Conservation (phyloP, 2,113 vertebrate species). For the Crotalus tigris region DNA sequence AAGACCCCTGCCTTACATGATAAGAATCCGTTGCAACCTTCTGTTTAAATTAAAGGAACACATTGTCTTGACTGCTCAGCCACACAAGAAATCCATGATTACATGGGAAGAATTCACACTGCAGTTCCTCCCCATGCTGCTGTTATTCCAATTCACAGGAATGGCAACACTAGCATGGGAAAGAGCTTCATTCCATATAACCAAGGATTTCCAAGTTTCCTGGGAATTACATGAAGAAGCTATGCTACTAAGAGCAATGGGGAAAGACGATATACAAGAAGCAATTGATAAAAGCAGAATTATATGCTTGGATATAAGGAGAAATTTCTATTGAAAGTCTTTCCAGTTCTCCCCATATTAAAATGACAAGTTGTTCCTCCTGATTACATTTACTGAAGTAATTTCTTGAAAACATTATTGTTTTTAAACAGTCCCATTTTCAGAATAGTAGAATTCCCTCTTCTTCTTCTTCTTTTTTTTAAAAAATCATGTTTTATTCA, state of each 20-base stretch:
- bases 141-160: neutral
- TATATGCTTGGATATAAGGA: neutral
- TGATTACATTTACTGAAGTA: slow-evolving; percentile 1
- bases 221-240: neutral
- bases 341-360: neutral
- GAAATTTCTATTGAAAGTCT: neutral
- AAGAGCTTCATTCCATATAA: neutral
- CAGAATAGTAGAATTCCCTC: slow-evolving; percentile 1
- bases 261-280: neutral
- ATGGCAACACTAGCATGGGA: neutral
- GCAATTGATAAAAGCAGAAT: neutral
- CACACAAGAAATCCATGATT: neutral
- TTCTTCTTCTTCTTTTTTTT: slow-evolving; percentile 3
- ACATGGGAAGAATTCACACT: neutral
- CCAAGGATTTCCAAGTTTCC: neutral
- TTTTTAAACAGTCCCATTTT: slow-evolving; percentile 31
- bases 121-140: neutral
- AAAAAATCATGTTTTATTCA: slow-evolving; percentile 29
- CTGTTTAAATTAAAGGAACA: neutral
- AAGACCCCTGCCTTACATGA: too few relatives aligned
- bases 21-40: neutral
- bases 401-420: neutral
- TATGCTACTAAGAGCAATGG: neutral
- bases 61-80: neutral
- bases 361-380: neutral